Percentiles rank a stretch among this genome's conserved stretches.
Conservation (phyloP, 2,113 vertebrate genomes). For the Chauna torquata region DNA sequence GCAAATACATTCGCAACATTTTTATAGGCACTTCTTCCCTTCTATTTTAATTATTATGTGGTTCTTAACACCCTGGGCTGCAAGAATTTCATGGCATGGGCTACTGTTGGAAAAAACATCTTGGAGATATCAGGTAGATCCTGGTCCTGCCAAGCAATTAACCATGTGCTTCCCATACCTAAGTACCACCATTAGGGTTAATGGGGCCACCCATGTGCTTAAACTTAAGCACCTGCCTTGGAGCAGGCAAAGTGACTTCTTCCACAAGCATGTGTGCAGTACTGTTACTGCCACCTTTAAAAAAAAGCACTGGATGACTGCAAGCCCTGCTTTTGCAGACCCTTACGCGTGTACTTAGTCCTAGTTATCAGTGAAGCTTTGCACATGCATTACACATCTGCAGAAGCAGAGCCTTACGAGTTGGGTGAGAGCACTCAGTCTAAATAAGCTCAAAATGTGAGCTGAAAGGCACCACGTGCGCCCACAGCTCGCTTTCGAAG, state of each 20-base stretch:
- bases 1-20: conserved; percentile 57
- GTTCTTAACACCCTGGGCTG: not conserved
- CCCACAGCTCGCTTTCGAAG: not conserved
- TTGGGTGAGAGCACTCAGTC: not conserved
- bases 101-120: not conserved
- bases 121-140: not conserved
- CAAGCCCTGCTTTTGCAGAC: not conserved
- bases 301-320: not conserved
- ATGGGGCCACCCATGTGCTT: conserved; percentile 37
- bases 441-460: not conserved
- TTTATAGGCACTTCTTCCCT: not conserved
- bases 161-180: not conserved
- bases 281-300: not conserved
- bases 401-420: not conserved
- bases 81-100: not conserved
- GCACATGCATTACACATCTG: rapidly evolving
- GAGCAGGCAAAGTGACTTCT: conserved; percentile 14
- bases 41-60: not conserved
- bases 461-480: not conserved
- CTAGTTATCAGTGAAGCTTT: not conserved
- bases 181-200: not conserved
- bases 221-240: conserved; percentile 47
- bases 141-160: not conserved
- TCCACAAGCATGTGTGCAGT: not conserved
- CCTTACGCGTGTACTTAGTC: not conserved